phyloP scores from a whole-genome alignment of 1,140 invertebrate genomes.

The Venustaconcha ellipsiformis region DNA sequence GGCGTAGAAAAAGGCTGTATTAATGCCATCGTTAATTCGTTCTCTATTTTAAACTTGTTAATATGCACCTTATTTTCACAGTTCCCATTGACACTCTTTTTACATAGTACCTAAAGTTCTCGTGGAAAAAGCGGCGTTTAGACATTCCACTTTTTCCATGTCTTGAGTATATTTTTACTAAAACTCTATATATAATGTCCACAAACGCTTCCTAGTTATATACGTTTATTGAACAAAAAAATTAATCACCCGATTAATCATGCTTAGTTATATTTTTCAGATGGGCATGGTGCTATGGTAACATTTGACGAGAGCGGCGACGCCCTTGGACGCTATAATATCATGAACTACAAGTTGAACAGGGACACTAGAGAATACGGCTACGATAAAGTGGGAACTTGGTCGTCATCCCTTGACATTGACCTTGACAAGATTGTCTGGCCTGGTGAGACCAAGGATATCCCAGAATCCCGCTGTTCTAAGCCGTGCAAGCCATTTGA shows the following conservation, averaged over 20 bases:
- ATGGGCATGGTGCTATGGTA: conserved; percentile 59
- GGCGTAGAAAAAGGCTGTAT: no score
- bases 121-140: no score
- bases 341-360: conserved; percentile 67
- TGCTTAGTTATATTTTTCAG: conserved; percentile 44
- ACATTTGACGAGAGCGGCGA: conserved; percentile 70
- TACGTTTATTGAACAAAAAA: no score
- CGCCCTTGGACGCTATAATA: conserved; percentile 70
- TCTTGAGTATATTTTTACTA: no score
- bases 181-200: no score
- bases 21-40: no score
- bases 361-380: conserved; percentile 50
- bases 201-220: no score
- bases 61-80: no score
- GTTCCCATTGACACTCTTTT: no score
- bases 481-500: conserved; percentile 75
- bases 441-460: conserved; percentile 54
- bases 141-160: no score
- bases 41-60: no score
- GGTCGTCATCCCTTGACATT: conserved; percentile 50
- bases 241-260: not conserved
- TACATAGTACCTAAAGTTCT: no score
- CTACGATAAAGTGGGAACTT: conserved; percentile 61
- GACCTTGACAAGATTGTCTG: conserved; percentile 57
- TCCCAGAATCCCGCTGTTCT: conserved; percentile 77